These are phyloP conservation scores for Tachysurus fulvidraco DNA, from an alignment of 2,113 vertebrate genomes.

Conservation along the genomic window DNA sequence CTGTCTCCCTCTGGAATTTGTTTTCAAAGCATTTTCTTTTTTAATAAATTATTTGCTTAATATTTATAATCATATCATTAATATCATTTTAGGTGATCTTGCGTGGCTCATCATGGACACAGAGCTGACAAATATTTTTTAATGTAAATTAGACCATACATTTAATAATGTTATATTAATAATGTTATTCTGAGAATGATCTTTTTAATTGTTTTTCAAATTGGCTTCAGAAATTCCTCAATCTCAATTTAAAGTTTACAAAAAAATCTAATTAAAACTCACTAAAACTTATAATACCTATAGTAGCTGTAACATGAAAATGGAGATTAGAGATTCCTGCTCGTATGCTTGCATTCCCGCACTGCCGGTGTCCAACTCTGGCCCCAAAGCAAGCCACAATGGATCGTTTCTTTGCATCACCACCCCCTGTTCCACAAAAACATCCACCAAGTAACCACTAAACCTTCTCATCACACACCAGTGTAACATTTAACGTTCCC, in stretches of 20 bases:
- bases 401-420: constrained; percentile 36
- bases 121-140: neutral
- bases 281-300: neutral
- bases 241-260: neutral
- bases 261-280: neutral
- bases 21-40: neutral
- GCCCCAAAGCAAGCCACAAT: constrained; percentile 18
- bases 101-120: neutral
- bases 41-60: neutral
- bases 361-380: constrained; percentile 15
- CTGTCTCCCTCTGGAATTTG: neutral
- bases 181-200: neutral
- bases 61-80: neutral
- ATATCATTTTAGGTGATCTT: neutral
- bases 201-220: neutral
- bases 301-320: constrained; percentile 1
- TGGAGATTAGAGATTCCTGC: neutral
- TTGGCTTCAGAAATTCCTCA: neutral
- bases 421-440: constrained; percentile 34
- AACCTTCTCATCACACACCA: constrained; percentile 30
- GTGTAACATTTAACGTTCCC: constrained; percentile 38
- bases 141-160: neutral
- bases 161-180: neutral
- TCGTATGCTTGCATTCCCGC: constrained; percentile 43
- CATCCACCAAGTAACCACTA: constrained; percentile 18